Base-by-base conservation (phyloP, 1,140 invertebrate genomes). In the Panagrolaimus sp. region DNA sequence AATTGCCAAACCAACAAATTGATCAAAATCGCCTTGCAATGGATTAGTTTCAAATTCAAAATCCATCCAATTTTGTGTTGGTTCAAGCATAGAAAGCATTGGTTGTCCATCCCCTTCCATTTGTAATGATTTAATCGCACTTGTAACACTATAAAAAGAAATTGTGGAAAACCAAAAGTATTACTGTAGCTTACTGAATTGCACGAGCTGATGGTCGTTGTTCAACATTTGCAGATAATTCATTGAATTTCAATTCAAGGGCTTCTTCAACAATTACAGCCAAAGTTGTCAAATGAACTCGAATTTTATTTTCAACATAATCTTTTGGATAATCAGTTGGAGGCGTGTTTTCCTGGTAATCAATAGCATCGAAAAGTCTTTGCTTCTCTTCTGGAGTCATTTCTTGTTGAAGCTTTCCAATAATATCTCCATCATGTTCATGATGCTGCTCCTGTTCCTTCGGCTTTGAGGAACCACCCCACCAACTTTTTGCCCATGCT, bases 321-420 rank as follows among this genome's bases (percentile, higher is more conserved):
- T 83, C 63, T 55, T 83, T 82, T 8, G 82, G 82, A 68, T 83
- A 83, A 68, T 83, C 73, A 12, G 82, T 82, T n/a, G 82, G 78
- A n/a, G 80, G 80, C 24, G 73, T 83, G 47, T 83, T 82, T 62
- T 83, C 82, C 70, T 93, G 89, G 84, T 98, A 98, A 78, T 93
- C 94, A 78, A 98, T 98, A 0, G 95, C 95, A 68, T 89, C 88
- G 83, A 90, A 97, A 14, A 98, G 85, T 80, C 96, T 95, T 63
- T 88, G 87, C 82, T 96, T 96, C 83, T 98, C 95, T 68, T 93
- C 91, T 0, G 88, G 79, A 6, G 91, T 94, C 90, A 97, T 94
- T 12, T 64, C 67, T 44, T 78, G 62, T 63, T 84, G 65, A 28
- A 73, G 58, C 43, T 79, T 63, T 46, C 78, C 48, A 8, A 70